phyloP scores from a whole-genome alignment of 2,113 vertebrate genomes.

The Noturus placidus region DNA sequence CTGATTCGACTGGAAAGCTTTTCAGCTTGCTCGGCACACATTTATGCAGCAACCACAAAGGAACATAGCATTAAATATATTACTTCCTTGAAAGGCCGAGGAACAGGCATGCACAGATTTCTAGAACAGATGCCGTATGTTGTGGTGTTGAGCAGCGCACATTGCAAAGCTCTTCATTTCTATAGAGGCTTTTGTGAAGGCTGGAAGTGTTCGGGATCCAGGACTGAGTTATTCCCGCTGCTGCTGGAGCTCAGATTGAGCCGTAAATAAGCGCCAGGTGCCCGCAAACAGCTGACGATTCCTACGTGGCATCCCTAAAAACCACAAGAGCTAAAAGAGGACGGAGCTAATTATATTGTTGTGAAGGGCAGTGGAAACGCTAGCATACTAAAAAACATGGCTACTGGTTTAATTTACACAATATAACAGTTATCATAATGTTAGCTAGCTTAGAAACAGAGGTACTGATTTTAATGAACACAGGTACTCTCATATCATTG shows the following conservation, averaged over 20 bases:
- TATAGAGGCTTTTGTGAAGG: background rate
- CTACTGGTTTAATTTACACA: background rate
- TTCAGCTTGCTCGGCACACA: background rate
- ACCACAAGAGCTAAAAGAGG: background rate
- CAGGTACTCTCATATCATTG: too few species aligned
- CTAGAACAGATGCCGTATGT: constrained; percentile 1
- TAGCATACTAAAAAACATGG: background rate
- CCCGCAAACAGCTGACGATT: background rate
- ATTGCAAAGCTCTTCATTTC: constrained; percentile 12
- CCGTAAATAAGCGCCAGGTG: constrained; percentile 18
- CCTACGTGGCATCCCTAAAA: background rate
- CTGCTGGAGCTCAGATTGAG: constrained; percentile 3
- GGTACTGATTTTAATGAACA: background rate
- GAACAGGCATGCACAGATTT: background rate
- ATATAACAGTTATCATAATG: background rate
- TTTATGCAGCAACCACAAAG: background rate
- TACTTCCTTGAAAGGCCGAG: background rate
- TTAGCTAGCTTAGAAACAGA: background rate
- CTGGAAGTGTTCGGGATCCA: background rate
- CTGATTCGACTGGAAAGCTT: background rate
- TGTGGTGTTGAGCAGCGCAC: background rate
- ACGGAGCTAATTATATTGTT: background rate
- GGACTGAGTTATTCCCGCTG: constrained; percentile 20
- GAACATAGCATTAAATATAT: background rate
- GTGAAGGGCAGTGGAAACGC: background rate